Base-by-base conservation (phyloP, 2,888 invertebrate species). In the Acanthosepion lycidas region DNA sequence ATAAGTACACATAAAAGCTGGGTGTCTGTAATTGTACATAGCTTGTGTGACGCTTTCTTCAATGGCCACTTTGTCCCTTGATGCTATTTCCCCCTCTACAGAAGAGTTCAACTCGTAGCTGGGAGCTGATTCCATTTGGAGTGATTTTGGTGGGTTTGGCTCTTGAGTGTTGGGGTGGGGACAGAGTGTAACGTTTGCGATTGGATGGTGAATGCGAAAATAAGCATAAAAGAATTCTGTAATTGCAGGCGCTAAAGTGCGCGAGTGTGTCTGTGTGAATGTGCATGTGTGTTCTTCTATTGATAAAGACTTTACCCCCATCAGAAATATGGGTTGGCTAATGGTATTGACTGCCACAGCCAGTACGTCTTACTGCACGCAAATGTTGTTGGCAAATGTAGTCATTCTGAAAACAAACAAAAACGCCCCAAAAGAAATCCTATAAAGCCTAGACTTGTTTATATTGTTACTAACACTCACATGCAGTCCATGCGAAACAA, bases 371-470 rank as follows among this genome's bases (percentile, higher is more conserved):
- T 78, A 78, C 78, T 78, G 78, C 78, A 78, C 78, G 78, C 78
- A 78, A 78, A 78, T 78, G 28, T 78, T 78, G 78, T 78, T 78
- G 78, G 78, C 78, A 78, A 78, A 78, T 78, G 78, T 78, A 78
- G 78, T 78, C n/a, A 78, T 78, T 33, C n/a, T 78, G n/a, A 33
- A 78, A 78, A 78, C 1, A 78, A 42, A 64, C 8, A 78, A n/a
- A 78, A 33, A 78, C 3, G 78, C 9, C 78, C n/a, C 4, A 78
- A 78, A 78, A 78, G 33, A 78, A 78, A 78, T 78, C 78, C n/a
- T 78, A n/a, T 78, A n/a, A 78, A 78, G 78, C 78, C 12, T 78
- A 78, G 78, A 78, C 78, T 78, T 78, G 78, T 78, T 78, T n/a
- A 78, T 78, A 78, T 78, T 78, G 33, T 78, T 78, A 78, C 78